These are phyloP conservation scores for Chrysogorgia sp. DNA, from an alignment of 92 coral and sea anemone genomes.

Conservation along the genomic window DNA sequence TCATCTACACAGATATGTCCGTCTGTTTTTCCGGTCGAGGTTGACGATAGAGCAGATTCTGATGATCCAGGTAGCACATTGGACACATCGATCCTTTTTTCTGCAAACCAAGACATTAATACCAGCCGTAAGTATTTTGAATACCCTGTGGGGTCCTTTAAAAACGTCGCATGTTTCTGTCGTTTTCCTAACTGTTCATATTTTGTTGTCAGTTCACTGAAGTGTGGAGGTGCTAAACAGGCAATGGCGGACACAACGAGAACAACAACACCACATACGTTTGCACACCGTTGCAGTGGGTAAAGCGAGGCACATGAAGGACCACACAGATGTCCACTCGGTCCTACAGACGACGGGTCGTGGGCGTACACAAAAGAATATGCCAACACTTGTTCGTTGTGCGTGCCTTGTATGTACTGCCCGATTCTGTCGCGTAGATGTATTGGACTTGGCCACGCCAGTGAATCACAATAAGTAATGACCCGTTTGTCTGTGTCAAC, in stretches of 20 bases:
- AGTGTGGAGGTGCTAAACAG: conserved; percentile 36
- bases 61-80: conserved; percentile 30
- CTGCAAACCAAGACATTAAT: conserved; percentile 44
- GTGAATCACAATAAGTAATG: conserved; percentile 51
- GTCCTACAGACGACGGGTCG: conserved; percentile 1
- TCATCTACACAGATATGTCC: neutral
- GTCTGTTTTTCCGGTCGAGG: conserved; percentile 4
- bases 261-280: conserved; percentile 49
- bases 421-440: conserved; percentile 32
- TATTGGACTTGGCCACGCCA: conserved; percentile 48
- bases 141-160: conserved; percentile 38
- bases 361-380: conserved; percentile 22
- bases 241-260: conserved; percentile 52
- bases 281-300: conserved; percentile 45
- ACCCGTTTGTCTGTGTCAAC: conserved; percentile 28
- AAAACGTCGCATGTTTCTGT: neutral
- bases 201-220: conserved; percentile 5
- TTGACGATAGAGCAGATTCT: neutral
- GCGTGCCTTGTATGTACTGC: conserved; percentile 17
- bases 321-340: conserved; percentile 25
- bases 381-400: conserved; percentile 2
- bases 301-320: conserved; percentile 32
- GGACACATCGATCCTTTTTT: conserved; percentile 23
- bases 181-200: neutral
- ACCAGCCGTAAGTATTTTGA: conserved; percentile 40